Conservation (phyloP, 2,888 invertebrate genomes). For the Sarcophaga caerulescens region DNA sequence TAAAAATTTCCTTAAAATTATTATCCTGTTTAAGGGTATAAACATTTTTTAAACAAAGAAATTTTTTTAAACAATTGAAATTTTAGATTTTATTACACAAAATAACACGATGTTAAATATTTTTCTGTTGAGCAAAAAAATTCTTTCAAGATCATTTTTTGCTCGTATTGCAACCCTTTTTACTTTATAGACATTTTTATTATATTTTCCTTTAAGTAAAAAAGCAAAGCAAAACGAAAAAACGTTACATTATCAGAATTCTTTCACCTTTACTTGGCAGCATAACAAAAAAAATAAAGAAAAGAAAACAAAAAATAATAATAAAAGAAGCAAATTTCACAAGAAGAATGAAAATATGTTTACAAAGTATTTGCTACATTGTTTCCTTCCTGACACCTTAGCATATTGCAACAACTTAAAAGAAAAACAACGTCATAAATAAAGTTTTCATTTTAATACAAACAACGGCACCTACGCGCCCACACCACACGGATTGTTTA, state of each 20-base stretch:
- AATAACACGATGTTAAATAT: no score
- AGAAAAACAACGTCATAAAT: constrained; percentile 70
- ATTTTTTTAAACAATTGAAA: neutral
- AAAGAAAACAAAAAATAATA: constrained; percentile 35
- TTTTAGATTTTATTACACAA: neutral
- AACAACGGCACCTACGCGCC: constrained; percentile 30
- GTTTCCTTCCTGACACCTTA: constrained; percentile 79
- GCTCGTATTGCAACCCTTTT: constrained; percentile 42
- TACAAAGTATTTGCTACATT: constrained; percentile 80
- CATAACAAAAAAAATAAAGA: constrained; percentile 36
- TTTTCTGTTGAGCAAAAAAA: neutral
- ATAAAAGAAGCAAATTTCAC: neutral
- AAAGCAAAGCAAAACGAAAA: constrained; percentile 3
- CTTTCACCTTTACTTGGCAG: constrained; percentile 56
- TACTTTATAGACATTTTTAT: constrained; percentile 20
- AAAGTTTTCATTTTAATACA: constrained; percentile 69
- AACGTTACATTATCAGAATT: constrained; percentile 59
- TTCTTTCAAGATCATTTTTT: neutral
- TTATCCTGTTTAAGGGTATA: neutral
- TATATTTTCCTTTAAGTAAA: constrained; percentile 22
- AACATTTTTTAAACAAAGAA: neutral
- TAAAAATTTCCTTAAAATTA: neutral
- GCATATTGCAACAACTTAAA: constrained; percentile 66
- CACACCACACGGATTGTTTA: constrained; percentile 29
- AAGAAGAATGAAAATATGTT: constrained; percentile 74